Conservation (phyloP, 2,888 invertebrate species). For the Agrilus biguttatus region DNA sequence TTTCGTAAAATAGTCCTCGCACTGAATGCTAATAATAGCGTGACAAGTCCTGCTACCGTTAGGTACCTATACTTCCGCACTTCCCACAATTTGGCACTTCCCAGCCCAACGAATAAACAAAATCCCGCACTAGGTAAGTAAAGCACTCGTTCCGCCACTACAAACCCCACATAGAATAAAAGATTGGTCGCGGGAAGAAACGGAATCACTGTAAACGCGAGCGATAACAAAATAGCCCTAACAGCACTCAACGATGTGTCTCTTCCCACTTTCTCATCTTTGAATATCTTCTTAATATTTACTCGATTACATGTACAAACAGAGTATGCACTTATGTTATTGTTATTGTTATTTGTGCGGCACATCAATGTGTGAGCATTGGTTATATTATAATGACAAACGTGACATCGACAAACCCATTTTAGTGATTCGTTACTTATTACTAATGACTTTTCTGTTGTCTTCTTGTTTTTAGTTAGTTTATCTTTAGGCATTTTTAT, state of each 20-base stretch:
- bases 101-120: slow-evolving; percentile 74
- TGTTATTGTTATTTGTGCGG: slow-evolving; percentile 58
- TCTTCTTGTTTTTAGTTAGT: slow-evolving; percentile 7
- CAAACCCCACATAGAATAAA: slow-evolving; percentile 96
- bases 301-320: slow-evolving; percentile 32
- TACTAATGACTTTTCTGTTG: slow-evolving; percentile 1
- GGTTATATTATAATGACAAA: slow-evolving; percentile 50
- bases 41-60: slow-evolving; percentile 34
- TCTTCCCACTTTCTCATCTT: slow-evolving; percentile 1
- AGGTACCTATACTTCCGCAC: slow-evolving; percentile 26
- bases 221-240: slow-evolving; percentile 38
- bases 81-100: slow-evolving; percentile 44
- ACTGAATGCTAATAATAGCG: slow-evolving; percentile 54
- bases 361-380: slow-evolving; percentile 57
- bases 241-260: slow-evolving; percentile 1
- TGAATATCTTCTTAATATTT: slow-evolving; percentile 6
- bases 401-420: slow-evolving; percentile 41
- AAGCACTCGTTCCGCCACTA: slow-evolving; percentile 89
- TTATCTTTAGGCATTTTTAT: slow-evolving; percentile 2
- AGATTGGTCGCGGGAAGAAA: slow-evolving; percentile 93
- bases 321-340: slow-evolving; percentile 41
- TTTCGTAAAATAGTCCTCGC: slow-evolving; percentile 70
- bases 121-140: slow-evolving; percentile 94
- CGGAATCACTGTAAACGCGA: slow-evolving; percentile 73
- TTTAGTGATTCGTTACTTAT: slow-evolving; percentile 7